Base-by-base conservation (phyloP, 1,140 invertebrate genomes). In the Chelonus insularis region DNA sequence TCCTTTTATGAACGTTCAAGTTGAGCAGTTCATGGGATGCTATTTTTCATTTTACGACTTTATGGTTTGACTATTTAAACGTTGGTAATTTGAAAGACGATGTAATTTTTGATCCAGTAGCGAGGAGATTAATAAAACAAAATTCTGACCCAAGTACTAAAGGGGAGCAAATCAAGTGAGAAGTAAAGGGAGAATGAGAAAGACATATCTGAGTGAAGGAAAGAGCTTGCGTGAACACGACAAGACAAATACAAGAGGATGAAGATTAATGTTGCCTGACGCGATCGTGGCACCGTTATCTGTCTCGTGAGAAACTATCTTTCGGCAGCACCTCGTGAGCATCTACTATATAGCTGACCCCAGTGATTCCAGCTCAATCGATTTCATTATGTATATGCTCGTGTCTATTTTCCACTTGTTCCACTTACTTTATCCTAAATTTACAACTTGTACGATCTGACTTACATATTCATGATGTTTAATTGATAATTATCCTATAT, bases 241-340 rank as follows among this genome's bases (percentile, higher is more conserved):
- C 64, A 69, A 62, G 70, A 72, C 71, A 73, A 70, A 75, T 72
- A 72, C 67, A 72, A 73, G 72, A 72, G 72, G 69, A 73, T 76
- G 72, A 73, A 74, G 72, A 73, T 75, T 75, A 74, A 74, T 74
- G 72, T 65, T 65, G 43, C 60, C 64, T 52, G 47, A 29, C 55
- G 32, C 59, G 56, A 39, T 45, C 62, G 32, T 57, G 61, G 56
- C 57, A 55, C 67, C 55, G 57, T 59, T 45, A 47, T 47, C 58
- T 60, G 56, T 52, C 55, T 62, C 60, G 48, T 60, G 63, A 65
- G 55, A 62, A 62, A 64, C 59, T 57, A 45, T 48, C 63, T 68
- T 66, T 68, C 65, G 62, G 52, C 64, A 60, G 36, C 55, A 43
- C 36, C 51, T 29, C 50, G 52, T 55, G 34, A 37, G 7, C 39